Conservation (phyloP, 2,888 invertebrate genomes). For the Lochmaea crataegi region DNA sequence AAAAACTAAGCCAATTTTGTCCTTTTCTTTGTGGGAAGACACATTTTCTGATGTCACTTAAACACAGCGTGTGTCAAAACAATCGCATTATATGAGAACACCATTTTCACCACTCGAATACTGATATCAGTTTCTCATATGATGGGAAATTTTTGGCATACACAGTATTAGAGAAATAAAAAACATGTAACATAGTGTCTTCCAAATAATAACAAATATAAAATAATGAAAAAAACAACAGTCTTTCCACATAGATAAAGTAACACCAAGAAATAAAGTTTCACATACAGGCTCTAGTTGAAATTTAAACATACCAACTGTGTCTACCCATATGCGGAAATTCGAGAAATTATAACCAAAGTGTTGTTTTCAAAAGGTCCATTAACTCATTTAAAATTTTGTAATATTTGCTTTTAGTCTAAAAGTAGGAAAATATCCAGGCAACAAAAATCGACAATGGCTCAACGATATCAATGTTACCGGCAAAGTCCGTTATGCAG, state of each 20-base stretch:
- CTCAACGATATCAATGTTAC: no score
- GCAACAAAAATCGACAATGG: no score
- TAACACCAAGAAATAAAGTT: slow-evolving; percentile 33
- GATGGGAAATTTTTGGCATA: background rate
- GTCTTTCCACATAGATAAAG: slow-evolving; percentile 84
- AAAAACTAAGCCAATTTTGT: slow-evolving; percentile 69
- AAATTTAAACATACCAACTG: slow-evolving; percentile 35
- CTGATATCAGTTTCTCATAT: slow-evolving; percentile 8
- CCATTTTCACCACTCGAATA: background rate
- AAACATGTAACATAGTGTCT: slow-evolving; percentile 31
- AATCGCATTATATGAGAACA: slow-evolving; percentile 25
- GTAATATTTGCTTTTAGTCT: background rate
- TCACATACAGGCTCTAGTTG: slow-evolving; percentile 34
- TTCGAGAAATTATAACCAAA: slow-evolving; percentile 39
- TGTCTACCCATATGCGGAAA: slow-evolving; percentile 33
- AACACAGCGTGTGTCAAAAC: slow-evolving; percentile 22
- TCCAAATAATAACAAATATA: slow-evolving; percentile 39
- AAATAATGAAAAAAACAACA: slow-evolving; percentile 64
- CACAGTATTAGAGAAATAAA: slow-evolving; percentile 11
- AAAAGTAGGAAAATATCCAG: no score
- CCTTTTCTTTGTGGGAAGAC: slow-evolving; percentile 78
- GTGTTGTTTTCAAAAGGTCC: slow-evolving; percentile 16
- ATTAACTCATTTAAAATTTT: background rate
- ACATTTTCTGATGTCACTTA: slow-evolving; percentile 81
- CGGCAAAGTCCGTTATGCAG: no score